Conservation (phyloP, 2,113 vertebrate genomes). For the Larimichthys crocea region DNA sequence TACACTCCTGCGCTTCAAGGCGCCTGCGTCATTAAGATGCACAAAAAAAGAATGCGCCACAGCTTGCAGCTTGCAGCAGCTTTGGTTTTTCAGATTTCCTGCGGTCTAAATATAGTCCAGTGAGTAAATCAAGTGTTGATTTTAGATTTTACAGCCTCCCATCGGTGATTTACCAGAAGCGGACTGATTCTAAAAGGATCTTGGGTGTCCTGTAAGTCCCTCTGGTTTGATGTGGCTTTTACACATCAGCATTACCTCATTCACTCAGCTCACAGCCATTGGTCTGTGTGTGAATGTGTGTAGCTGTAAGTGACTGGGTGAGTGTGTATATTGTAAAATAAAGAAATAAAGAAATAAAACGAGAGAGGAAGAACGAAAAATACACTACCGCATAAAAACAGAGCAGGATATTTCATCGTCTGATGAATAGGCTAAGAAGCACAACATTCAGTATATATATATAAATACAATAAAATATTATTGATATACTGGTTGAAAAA, state of each 20-base stretch:
- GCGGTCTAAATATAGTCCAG: constrained; percentile 58
- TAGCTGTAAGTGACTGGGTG: constrained; percentile 40
- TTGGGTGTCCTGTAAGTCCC: constrained; percentile 54
- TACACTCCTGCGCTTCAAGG: constrained; percentile 43
- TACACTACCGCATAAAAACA: constrained; percentile 27
- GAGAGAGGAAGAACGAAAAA: not conserved
- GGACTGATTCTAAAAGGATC: constrained; percentile 31
- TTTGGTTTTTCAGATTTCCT: constrained; percentile 53
- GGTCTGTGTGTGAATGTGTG: constrained; percentile 52
- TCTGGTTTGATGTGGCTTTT: constrained; percentile 61
- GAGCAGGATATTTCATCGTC: not conserved
- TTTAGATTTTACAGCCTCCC: constrained; percentile 26
- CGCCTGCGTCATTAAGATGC: constrained; percentile 63
- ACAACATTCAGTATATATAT: not conserved
- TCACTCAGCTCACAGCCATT: constrained; percentile 61
- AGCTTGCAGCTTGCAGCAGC: constrained; percentile 54
- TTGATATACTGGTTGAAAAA: not conserved
- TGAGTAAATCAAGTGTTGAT: constrained; percentile 5
- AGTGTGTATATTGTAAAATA: constrained; percentile 32
- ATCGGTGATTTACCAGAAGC: not conserved
- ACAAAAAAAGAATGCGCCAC: constrained; percentile 50
- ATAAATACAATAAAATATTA: not conserved
- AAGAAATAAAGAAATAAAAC: not conserved
- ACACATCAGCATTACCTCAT: constrained; percentile 82
- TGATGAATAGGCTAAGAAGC: not conserved